Evolutionary conservation across 2,113 vertebrate species (phyloP), one percentile per base, ranked within the genome.

Genomic region (Rutilus rutilus): DNA sequence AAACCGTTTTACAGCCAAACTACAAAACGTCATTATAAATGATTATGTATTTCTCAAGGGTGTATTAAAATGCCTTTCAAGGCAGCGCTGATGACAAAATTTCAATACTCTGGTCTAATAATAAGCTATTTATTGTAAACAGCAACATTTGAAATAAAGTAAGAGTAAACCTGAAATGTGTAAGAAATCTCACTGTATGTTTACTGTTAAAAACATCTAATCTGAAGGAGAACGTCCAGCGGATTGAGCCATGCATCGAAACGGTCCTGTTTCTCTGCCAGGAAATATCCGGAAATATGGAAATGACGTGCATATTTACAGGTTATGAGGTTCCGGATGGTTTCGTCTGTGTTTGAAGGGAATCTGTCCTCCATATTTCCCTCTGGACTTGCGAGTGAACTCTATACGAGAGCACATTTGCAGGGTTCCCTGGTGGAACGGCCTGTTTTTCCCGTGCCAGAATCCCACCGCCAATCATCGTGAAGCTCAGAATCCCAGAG

Each of bases 321-420:
- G 76, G 7, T 50, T n/a, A 64, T 25, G 52, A 47, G 83, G 77
- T 83, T 88, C 79, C 74, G 77, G 86, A 60, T 30, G 54, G 81
- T 59, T 71, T 76, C 76, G 84, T 85, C 75, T 74, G 36, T 59
- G 60, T 27, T 27, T 57, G n/a, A 60, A 42, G 84, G 42, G 25
- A 90, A 78, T 54, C 88, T 36, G 71, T 87, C 45, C 86, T 67
- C 88, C 85, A 39, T 60, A n/a, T 64, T 14, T 80, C 86, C 85
- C 65, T 36, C 15, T 9, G 65, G 65, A 11, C 0, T 2, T 9
- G 33, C 19, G 65, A 54, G 52, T 21, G 52, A 21, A 21, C 36
- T 42, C 36, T 42, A 42, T 83, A 83, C 71, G 82, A 77, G 88
- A 77, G 87, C 21, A 64, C 60, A 87, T 91, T 82, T 86, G 80